Base-by-base conservation (phyloP, 2,888 invertebrate species). In the Ochropleura plecta region DNA sequence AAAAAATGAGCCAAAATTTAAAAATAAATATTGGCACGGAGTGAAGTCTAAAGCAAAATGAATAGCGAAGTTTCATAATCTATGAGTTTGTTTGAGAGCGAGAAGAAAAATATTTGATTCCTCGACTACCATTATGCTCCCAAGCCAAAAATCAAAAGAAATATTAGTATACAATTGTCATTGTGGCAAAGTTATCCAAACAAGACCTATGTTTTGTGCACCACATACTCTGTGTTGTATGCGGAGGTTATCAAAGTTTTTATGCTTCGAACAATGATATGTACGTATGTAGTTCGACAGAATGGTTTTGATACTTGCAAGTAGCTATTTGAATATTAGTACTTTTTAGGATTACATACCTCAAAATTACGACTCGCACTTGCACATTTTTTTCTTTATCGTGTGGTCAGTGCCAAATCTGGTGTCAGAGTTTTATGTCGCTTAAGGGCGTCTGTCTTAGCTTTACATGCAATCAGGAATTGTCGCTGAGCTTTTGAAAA, bases 211-310 rank as follows among this genome's bases (percentile, higher is more conserved):
- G 70, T 66, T 59, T 49, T 72, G 53, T 48, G 73, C 55, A 18
- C 48, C 71, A 63, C 49, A 60, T 57, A 66, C 66, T n/a, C 53
- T n/a, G 64, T 73, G 68, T 75, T 64, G 73, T 68, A 42, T 51
- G 65, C 63, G 60, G 48, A 18, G 69, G 57, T 66, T 77, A 80
- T 87, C 64, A 66, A 80, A 79, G 73, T 79, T 86, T 86, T 76
- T 81, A 81, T 60, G 74, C 73, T 51, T 60, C 8, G 74, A 86
- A 86, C 86, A 86, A 86, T 87, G 79, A 66, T 86, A 82, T 82
- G 82, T 82, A 70, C 70, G 60, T 65, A 70, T 30, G 12, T 53
- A 82, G 48, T 30, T 9, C 9, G 65, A 48, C n/a, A 9, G 0
- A 62, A 18, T 8, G n/a, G 60, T 85, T 63, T 85, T 83, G 83